Conservation (phyloP, 2,113 vertebrate genomes). For the Thinocorus orbignyianus region DNA sequence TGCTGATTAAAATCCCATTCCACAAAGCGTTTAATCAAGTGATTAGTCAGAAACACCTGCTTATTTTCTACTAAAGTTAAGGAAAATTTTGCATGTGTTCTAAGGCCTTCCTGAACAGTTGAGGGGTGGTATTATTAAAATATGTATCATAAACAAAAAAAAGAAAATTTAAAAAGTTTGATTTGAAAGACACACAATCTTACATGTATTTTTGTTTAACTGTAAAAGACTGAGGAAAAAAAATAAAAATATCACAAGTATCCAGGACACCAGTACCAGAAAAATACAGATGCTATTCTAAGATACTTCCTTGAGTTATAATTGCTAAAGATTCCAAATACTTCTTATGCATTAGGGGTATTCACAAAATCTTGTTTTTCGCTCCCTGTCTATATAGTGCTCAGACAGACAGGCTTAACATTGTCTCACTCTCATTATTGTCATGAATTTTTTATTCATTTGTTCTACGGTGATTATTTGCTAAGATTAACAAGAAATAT, state of each 20-base stretch:
- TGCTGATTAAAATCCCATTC: constrained; percentile 39
- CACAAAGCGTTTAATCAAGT: not conserved
- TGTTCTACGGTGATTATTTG: not conserved
- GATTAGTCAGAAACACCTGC: constrained; percentile 1
- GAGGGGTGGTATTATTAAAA: not conserved
- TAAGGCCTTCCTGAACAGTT: not conserved
- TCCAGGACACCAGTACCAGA: not conserved
- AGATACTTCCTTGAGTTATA: not conserved
- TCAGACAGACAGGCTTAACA: not conserved
- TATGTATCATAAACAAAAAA: not conserved
- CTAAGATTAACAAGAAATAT: not conserved
- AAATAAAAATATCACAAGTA: not conserved
- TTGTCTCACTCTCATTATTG: not conserved
- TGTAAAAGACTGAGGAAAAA: not conserved
- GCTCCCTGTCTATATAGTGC: not conserved
- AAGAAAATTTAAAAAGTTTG: not conserved
- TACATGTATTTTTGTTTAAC: not conserved
- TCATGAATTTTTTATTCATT: not conserved
- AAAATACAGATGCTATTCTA: not conserved
- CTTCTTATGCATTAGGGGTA: not conserved
- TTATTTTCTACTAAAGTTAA: not conserved
- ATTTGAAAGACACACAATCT: not conserved
- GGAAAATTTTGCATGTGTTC: not conserved
- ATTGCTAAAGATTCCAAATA: not conserved
- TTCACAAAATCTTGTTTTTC: not conserved